Percentiles rank a stretch among this genome's conserved stretches.
Evolutionary conservation across 2,888 invertebrate species (phyloP).

Genomic region (Trissolcus brochymenae): DNA sequence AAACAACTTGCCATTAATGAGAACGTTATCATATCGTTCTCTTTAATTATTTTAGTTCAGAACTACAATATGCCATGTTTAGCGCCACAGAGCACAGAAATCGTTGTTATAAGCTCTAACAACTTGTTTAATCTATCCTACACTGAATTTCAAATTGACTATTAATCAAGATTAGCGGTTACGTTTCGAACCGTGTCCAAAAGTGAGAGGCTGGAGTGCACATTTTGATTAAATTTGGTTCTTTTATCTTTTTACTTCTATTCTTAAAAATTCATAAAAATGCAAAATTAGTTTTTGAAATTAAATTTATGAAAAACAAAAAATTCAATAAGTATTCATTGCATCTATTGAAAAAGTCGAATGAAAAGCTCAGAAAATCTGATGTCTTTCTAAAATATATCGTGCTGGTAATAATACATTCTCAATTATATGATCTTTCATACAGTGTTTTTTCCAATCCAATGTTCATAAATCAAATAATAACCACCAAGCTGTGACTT

Average conservation of each 20-base stretch:
- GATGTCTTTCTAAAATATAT: too few species aligned
- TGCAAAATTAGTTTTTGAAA: too few species aligned
- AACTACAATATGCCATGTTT: conserved; percentile 40
- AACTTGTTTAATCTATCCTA: conserved; percentile 50
- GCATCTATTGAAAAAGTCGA: too few species aligned
- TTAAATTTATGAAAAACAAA: too few species aligned
- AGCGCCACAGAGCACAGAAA: conserved; percentile 22
- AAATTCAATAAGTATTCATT: too few species aligned
- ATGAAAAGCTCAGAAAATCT: too few species aligned
- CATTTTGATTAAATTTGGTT: not conserved
- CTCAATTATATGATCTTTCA: too few species aligned
- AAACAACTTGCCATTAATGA: conserved; percentile 35
- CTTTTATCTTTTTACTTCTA: not conserved
- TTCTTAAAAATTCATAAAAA: not conserved
- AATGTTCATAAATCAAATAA: too few species aligned
- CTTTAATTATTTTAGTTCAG: conserved; percentile 49
- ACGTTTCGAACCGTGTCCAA: conserved; percentile 19
- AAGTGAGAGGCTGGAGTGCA: too few species aligned
- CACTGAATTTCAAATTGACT: conserved; percentile 45
- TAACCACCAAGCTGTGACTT: too few species aligned
- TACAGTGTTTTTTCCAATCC: too few species aligned
- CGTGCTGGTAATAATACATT: too few species aligned
- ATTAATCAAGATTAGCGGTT: conserved; percentile 49
- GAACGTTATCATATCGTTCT: conserved; percentile 47
- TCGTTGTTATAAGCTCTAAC: conserved; percentile 43